Evolutionary conservation across 2,113 vertebrate species (phyloP), one percentile per base, ranked within the genome.

Genomic region (Tyrannus savana): DNA sequence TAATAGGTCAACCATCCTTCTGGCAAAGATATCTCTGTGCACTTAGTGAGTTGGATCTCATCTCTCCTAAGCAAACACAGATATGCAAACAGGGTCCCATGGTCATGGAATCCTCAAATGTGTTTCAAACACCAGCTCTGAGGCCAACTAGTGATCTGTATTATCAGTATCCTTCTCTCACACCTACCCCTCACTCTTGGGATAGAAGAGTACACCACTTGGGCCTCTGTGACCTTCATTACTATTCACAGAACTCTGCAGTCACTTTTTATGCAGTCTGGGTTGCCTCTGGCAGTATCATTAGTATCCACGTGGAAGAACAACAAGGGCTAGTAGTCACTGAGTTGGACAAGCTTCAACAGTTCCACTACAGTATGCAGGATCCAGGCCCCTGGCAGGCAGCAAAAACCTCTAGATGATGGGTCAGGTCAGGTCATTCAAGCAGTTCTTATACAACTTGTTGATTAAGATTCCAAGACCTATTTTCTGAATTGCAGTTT

Each of bases 331-430:
- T 73, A 24, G 33, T 41, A 78, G 49, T 28, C 35, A 55, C 3
- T 1, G 9, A 28, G 14, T 25, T 52, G 19, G 14, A 35, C 5
- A n/a, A 21, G 5, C 39, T 72, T 72, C 1, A 3, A 1, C 9
- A 60, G 23, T 28, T 84, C 12, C 22, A 68, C 35, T 37, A 1
- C 4, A 35, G 10, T 25, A 49, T 15, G 24, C 13, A 24, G 15
- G 10, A 62, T 66, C 41, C 2, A 3, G 21, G 16, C 12, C 14
- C 16, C n/a, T 67, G 24, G 9, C 66, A 72, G 47, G 25, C 14
- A 86, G 31, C 19, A 80, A 37, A 35, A 6, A 9, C 44, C 5
- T 33, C 10, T 41, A 58, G 56, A 10, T 53, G 17, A 24, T 62
- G 31, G 7, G 10, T 60, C 13, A 52, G 4, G 15, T 68, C 22